A percentile compares a stretch with the other conserved stretches of the same genome.
Evolutionary conservation across 2,113 vertebrate genomes (phyloP).

Genomic region (Corydoras sp.): DNA sequence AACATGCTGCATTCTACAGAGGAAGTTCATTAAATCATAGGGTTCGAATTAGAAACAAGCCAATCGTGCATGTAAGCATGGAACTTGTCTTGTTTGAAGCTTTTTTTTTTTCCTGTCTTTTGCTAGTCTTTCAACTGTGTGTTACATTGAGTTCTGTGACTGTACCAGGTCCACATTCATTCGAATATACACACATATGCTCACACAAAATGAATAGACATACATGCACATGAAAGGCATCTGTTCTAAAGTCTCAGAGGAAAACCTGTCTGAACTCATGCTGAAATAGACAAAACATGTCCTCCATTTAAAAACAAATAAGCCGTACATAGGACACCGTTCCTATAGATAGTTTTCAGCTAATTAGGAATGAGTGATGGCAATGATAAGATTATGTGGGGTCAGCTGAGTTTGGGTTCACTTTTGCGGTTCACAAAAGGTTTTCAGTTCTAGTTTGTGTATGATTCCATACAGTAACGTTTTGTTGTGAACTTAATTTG

Average conservation of each 20-base stretch:
- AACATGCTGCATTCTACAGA: conserved; percentile 62
- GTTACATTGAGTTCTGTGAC: conserved; percentile 61
- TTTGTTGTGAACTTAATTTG: background rate
- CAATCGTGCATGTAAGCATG: conserved; percentile 64
- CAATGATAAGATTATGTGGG: no score
- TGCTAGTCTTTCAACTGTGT: conserved; percentile 58
- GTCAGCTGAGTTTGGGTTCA: no score
- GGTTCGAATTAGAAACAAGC: conserved; percentile 71
- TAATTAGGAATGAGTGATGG: no score
- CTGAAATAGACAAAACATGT: conserved; percentile 75
- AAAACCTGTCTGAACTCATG: conserved; percentile 68
- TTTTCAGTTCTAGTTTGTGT: background rate
- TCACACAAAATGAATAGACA: conserved; percentile 52
- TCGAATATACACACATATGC: conserved; percentile 38
- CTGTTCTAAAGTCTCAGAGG: conserved; percentile 68
- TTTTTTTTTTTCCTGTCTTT: conserved; percentile 51
- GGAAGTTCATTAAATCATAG: conserved; percentile 75
- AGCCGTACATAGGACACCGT: conserved; percentile 35
- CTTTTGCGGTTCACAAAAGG: no score
- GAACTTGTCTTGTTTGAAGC: conserved; percentile 65
- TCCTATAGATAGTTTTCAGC: conserved; percentile 25
- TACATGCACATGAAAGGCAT: conserved; percentile 68
- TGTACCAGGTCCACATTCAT: conserved; percentile 50
- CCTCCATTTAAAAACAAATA: conserved; percentile 54
- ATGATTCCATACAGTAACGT: background rate